A percentile compares a stretch with the other conserved stretches of the same genome.
phyloP scores from a whole-genome alignment of 2,113 vertebrate species.

The Taxidea taxus region DNA sequence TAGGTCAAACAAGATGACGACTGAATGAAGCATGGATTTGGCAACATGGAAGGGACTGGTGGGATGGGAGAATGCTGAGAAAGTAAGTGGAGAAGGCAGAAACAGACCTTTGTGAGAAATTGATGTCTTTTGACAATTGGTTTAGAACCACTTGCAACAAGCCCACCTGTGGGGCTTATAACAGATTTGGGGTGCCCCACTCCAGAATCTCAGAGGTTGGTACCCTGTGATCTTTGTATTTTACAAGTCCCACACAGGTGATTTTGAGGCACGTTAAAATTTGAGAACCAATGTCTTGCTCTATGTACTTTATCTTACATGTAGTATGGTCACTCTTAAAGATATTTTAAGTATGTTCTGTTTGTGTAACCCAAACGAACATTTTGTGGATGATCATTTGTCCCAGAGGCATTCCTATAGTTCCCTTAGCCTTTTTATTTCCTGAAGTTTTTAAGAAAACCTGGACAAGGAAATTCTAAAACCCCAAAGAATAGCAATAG shows the following conservation, averaged over 20 bases:
- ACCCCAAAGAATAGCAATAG: background rate
- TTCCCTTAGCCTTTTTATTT: background rate
- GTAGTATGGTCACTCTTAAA: background rate
- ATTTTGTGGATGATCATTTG: background rate
- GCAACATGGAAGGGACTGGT: background rate
- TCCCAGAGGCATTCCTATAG: background rate
- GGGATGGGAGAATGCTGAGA: background rate
- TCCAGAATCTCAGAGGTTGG: background rate
- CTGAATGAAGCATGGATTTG: background rate
- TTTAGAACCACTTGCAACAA: background rate
- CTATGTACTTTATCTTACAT: background rate
- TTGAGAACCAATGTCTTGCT: background rate
- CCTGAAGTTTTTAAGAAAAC: slow-evolving; percentile 1
- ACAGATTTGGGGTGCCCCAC: background rate
- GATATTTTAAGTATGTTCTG: background rate
- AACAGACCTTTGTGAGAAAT: background rate
- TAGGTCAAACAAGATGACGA: background rate
- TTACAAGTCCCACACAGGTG: background rate
- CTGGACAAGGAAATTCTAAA: background rate
- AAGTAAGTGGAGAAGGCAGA: background rate
- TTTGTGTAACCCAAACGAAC: background rate
- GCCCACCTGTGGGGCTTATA: background rate
- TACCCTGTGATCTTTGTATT: background rate
- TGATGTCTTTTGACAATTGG: background rate
- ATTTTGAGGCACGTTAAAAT: slow-evolving; percentile 19